Conservation (phyloP, 1,140 invertebrate genomes). For the Thaumatotibia leucotreta region DNA sequence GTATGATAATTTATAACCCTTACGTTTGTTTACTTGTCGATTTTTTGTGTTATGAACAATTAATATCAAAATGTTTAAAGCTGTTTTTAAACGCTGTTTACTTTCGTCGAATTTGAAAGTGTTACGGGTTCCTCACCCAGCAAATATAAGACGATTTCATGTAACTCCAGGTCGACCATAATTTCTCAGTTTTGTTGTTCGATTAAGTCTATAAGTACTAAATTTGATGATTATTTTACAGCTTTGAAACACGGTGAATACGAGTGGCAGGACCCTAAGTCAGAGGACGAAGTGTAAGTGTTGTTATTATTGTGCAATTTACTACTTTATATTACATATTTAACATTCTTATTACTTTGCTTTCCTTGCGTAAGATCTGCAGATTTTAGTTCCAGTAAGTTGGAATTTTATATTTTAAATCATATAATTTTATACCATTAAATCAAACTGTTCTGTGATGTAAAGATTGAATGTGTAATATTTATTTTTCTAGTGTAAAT, state of each 20-base stretch:
- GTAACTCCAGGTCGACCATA: constrained; percentile 35
- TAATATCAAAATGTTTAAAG: constrained; percentile 31
- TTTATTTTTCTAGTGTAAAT: constrained; percentile 86
- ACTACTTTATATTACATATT: neutral
- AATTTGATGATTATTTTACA: constrained; percentile 37
- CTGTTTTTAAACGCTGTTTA: constrained; percentile 17
- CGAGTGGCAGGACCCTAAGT: constrained; percentile 95
- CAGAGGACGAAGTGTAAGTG: constrained; percentile 92
- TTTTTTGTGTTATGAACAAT: constrained; percentile 9
- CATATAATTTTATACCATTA: too few relatives aligned
- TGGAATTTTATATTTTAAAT: neutral
- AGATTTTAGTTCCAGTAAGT: neutral
- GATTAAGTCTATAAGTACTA: constrained; percentile 18
- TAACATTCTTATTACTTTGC: neutral
- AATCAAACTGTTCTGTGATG: neutral
- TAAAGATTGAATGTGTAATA: neutral
- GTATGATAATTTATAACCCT: constrained; percentile 26
- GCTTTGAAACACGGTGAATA: constrained; percentile 87
- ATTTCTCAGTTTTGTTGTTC: constrained; percentile 12
- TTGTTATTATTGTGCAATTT: neutral
- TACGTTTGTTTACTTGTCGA: constrained; percentile 16
- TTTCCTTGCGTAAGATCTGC: neutral
- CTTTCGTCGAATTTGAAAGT: constrained; percentile 13
- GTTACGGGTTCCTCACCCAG: neutral
- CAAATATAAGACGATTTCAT: constrained; percentile 33